Base-by-base conservation (phyloP, 37 sponge, comb jelly and placozoan genomes). In the Beroe forskalii region DNA sequence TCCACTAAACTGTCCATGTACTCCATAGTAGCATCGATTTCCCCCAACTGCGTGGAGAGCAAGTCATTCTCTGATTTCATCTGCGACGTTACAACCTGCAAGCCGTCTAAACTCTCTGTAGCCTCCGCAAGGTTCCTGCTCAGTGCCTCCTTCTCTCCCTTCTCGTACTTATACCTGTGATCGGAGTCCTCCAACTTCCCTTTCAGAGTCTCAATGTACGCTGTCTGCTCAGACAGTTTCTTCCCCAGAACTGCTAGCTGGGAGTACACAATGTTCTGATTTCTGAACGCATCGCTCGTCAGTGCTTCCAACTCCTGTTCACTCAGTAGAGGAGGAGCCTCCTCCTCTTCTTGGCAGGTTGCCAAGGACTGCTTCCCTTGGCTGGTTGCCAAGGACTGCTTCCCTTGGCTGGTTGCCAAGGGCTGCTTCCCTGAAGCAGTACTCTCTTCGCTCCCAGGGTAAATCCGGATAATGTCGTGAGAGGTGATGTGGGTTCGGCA, bases 171-270 rank as follows among this genome's bases (percentile, higher is more conserved):
- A 27, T 32, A 35, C 38, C 32, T 35, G 17, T 69, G 2, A 14
- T 69, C 72, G 19, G 27, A 32, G 39, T 69, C 72, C 19, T 69
- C 72, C 9, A 69, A 17, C 39, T 69, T 69, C 19, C 37, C 72
- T 69, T 69, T 69, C 4, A 69, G 72, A 35, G 38, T 69, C 72
- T 69, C 72, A 36, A 69, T 69, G 17, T 69, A 69, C 19, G 72
- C 32, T 1, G 72, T 69, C 19, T 69, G 72, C 19, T 28, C 72
- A 32, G 72, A 1, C 8, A 69, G 19, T 37, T 69, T 69, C 38
- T 36, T 32, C 32, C 72, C 72, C 1, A 69, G 72, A 8, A 69
- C 1, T 9, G 72, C 27, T 32, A 69, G 17, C 72, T 69, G 72
- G 39, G 27, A 33, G 72, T 69, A 69, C 38, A 69, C 72, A 1